Base-by-base conservation (phyloP, 2,888 invertebrate species). In the Rhingia rostrata region DNA sequence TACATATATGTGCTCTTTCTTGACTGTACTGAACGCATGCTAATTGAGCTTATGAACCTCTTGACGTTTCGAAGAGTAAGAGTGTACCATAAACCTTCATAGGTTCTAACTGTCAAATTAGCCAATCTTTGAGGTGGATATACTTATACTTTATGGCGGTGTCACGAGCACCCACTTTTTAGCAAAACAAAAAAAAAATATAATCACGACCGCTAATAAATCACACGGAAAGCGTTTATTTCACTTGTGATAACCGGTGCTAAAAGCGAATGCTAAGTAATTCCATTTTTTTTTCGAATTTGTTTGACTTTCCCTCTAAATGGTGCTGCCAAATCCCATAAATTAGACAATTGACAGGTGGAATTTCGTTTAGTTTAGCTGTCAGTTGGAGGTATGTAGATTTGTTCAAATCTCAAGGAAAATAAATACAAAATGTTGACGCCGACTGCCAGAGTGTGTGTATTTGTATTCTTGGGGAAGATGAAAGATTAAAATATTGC, bases 51-150 rank as follows among this genome's bases (percentile, higher is more conserved):
- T 70, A 63, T 64, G 64, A 58, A 49, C 9, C 49, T 32, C 69
- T 81, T 45, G 32, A 32, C 6, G 35, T 35, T 22, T 22, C 22
- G 22, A 22, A 2, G 37, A 37, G 66, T 32, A 37, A 67, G 33
- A 39, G 30, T 22, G 9, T 49, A 22, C 4, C 9, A 14, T 58
- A 53, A 70, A 14, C 51, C 56, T 51, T 53, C 35, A 35, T 61
- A 49, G 58, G 70, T 77, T 77, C 81, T 82, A 82, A 82, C 66
- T 82, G 72, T 56, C 72, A 41, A 78, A 72, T 78, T 66, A 78
- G 66, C 32, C 47, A 61, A 53, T 63, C 41, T 54, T 41, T 33
- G 6, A 41, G n/a, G 7, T 41, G 45, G 32, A 32, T 30, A 35
- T 4, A 35, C 10, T 39, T 54, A 12, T 69, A 51, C 39, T 72